Base-by-base conservation (phyloP, 1,140 invertebrate species). In the Trialeurodes vaporariorum region DNA sequence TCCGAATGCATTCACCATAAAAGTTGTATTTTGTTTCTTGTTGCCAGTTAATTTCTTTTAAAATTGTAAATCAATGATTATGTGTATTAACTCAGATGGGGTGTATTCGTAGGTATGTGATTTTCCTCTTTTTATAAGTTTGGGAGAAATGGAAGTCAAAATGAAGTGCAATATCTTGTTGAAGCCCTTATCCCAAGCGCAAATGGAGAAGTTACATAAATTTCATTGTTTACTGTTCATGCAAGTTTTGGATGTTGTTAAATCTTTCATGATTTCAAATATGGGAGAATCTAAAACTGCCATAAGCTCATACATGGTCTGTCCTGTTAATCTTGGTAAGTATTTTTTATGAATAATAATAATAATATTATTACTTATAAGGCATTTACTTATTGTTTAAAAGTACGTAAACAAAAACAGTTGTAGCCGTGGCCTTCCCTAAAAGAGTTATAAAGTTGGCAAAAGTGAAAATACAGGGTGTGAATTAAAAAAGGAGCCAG, bases 91-190 rank as follows among this genome's bases (percentile, higher is more conserved):
- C 11, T 23, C 61, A 1, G 23, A 59, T 27, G 68, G 23, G 22
- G 34, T 70, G 25, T 68, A 67, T 59, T 72, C 75, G 27, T 73
- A 87, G 84, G 77, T 90, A 25, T 87, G 87, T 64, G 76, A 81
- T 61, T 98, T 98, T 82, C 91, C 94, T 0, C 83, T 96, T 64
- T 98, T 89, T 75, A 86, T 93, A 61, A 83, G 87, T 23, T 85
- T 88, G 23, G 95, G 95, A 0, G 85, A 93, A 77, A 81, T 96
- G 34, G 34, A 49, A 17, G 34, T 49, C 34, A 49, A 49, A 49
- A 49, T 49, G 34, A 17, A 49, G 17, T 49, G 1, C 79, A 80
- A 61, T 86, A 93, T 21, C 73, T 80, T 21, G 69, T 94, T 9
- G 75, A 76, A 71, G 70, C 81, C 0, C 74, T 94, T 9, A 80